These are phyloP conservation scores for Phataginus tetradactyla DNA, from an alignment of 2,797 vertebrate genomes.

Conservation along the genomic window DNA sequence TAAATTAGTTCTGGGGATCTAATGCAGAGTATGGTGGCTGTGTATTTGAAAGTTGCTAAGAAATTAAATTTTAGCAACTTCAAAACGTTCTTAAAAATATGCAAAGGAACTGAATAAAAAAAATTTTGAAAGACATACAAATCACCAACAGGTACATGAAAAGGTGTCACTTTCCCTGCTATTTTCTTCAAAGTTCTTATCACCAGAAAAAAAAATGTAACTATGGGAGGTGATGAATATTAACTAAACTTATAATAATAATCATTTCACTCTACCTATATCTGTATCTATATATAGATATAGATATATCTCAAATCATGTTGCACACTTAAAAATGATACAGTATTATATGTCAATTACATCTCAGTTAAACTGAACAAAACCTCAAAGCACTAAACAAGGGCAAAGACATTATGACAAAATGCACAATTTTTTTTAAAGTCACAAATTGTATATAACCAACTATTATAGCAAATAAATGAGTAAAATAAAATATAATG, in stretches of 20 bases:
- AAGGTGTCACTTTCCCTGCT: background rate
- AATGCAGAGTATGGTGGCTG: background rate
- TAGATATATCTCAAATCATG: background rate
- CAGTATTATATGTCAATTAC: background rate
- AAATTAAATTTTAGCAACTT: background rate
- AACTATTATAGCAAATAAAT: background rate
- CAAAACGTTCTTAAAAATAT: background rate
- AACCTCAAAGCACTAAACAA: background rate
- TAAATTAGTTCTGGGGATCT: background rate
- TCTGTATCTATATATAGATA: too few relatives aligned
- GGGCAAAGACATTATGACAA: background rate
- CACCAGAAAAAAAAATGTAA: background rate
- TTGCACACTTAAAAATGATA: background rate
- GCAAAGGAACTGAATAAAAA: background rate
- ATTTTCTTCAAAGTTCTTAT: background rate
- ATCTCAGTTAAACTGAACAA: background rate
- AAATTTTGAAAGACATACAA: background rate
- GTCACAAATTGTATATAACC: background rate
- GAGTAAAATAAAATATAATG: background rate
- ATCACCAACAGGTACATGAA: background rate
- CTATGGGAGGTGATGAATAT: background rate
- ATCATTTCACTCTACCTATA: background rate
- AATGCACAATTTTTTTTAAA: background rate
- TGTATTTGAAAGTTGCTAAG: background rate
- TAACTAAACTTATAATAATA: background rate